Evolutionary conservation across 2,113 vertebrate species (phyloP).

Genomic region (Phylloscopus trochiloides): DNA sequence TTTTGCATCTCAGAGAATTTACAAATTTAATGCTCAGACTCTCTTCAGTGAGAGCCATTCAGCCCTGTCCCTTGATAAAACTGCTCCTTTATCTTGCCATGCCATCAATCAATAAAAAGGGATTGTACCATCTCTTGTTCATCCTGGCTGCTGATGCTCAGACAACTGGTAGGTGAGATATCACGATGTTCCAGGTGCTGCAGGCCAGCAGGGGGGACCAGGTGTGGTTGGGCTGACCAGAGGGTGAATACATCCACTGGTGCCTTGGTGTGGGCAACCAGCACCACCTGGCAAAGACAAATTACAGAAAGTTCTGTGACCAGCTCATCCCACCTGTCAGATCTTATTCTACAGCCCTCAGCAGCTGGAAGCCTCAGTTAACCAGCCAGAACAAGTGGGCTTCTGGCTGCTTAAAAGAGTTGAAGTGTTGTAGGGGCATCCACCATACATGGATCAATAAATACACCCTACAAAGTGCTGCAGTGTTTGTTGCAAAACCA

Average conservation of each 20-base stretch:
- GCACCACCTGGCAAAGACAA: neutral
- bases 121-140: neutral
- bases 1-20: neutral
- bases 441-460: accelerated
- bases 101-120: neutral
- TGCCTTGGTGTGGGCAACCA: neutral
- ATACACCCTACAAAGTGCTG: neutral
- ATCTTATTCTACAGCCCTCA: neutral
- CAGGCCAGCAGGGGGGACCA: neutral
- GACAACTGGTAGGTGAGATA: neutral
- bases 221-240: too few species aligned
- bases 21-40: neutral
- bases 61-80: neutral
- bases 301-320: neutral
- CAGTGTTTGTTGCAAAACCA: neutral
- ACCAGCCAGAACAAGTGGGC: neutral
- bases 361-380: neutral
- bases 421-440: accelerated
- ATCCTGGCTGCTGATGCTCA: neutral
- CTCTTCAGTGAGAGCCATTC: neutral
- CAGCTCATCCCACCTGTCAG: neutral
- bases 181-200: accelerated
- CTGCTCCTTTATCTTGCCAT: neutral
- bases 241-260: neutral
- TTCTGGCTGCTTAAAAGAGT: neutral